phyloP scores from a whole-genome alignment of 1,140 invertebrate species.

The Reticulitermes speratus region DNA sequence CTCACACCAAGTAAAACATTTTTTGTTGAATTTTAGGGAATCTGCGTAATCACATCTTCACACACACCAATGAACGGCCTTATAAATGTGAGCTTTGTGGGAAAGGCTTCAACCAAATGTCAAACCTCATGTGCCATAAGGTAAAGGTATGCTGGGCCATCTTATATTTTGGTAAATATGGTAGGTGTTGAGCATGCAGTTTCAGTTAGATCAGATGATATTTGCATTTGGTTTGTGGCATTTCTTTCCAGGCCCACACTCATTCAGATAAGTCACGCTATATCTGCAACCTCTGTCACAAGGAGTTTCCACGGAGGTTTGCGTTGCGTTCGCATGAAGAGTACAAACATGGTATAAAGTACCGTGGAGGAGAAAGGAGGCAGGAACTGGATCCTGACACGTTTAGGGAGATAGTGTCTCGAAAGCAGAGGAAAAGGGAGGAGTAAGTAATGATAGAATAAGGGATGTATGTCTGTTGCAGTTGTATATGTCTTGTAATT shows the following conservation, averaged over 20 bases:
- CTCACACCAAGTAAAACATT: no score
- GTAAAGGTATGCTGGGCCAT: constrained; percentile 54
- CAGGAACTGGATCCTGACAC: constrained; percentile 31
- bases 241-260: constrained; percentile 48
- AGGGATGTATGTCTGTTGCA: no score
- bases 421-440: constrained; percentile 34
- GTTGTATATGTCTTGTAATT: no score
- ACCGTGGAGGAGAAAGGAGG: constrained; percentile 40
- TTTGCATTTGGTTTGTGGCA: background rate
- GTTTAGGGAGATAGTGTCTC: constrained; percentile 34
- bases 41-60: constrained; percentile 42
- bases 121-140: constrained; percentile 75
- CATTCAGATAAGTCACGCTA: constrained; percentile 56
- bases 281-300: constrained; percentile 55
- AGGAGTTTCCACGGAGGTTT: constrained; percentile 55
- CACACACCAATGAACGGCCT: constrained; percentile 43
- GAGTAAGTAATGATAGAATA: constrained; percentile 28
- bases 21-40: constrained; percentile 34
- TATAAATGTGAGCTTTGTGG: constrained; percentile 66
- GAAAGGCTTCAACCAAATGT: constrained; percentile 81
- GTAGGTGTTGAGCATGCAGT: no score
- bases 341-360: constrained; percentile 56
- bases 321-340: constrained; percentile 59
- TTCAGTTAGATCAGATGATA: background rate
- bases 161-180: no score